Base-by-base conservation (phyloP, 2,888 invertebrate genomes). In the Lasioglossum lativentre region DNA sequence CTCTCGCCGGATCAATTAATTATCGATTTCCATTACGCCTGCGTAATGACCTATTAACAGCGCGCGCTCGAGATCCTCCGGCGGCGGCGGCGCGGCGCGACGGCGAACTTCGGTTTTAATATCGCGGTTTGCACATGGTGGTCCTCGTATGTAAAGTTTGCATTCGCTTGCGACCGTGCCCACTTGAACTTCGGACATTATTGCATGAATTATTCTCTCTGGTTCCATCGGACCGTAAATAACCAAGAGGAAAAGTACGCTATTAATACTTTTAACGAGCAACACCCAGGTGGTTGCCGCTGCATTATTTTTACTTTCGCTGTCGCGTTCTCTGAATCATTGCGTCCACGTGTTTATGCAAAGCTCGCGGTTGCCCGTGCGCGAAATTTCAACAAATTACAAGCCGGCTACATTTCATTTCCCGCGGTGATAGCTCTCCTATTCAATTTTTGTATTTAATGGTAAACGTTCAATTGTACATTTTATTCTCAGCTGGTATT, bases 21-120 rank as follows among this genome's bases (percentile, higher is more conserved):
- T 92, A 93, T 92, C 90, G 91, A 93, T 93, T 93, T 89, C 88
- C 91, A 91, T 92, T 91, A 91, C 83, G 87, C 88, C 82, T 85
- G 80, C 84, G 90, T 92, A 92, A 93, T 90, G 89, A 90, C 86
- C 91, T 91, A 89, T 92, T 92, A 92, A 93, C 85, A 87, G 88
- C 86, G 86, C 73, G 79, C 85, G 82, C 84, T 86, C 84, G 82
- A 88, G 80, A 91, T 86, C 81, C 78, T 80, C 75, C 63, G 70
- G n/a, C 23, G n/a, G n/a, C 59, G 63, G 4, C 23, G 30, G 27
- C 19, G 27, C 30, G n/a, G 3, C 6, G 19, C 63, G 68, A 5
- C 27, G 34, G n/a, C 73, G 34, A 86, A 87, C 84, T 86, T 89
- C 74, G 88, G 66, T 82, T 88, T 88, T 85, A 87, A 77, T 74